Evolutionary conservation across 2,888 invertebrate genomes (phyloP).

Genomic region (Nemurella pictetii): DNA sequence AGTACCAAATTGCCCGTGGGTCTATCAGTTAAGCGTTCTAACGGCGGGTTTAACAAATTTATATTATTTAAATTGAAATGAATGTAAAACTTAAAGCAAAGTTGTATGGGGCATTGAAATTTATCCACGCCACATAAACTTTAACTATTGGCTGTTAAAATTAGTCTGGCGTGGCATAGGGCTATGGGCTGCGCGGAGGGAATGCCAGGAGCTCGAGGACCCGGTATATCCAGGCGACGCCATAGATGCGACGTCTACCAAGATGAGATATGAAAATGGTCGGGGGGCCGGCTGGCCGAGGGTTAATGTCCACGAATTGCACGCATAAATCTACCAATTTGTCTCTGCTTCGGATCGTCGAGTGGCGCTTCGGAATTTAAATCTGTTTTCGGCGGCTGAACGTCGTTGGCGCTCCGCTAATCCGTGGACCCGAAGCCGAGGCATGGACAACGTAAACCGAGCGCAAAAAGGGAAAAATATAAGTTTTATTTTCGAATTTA

Average conservation of each 20-base stretch:
- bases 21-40: conserved; percentile 3
- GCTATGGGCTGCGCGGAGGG: too few relatives aligned
- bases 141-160: neutral
- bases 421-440: neutral
- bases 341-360: neutral
- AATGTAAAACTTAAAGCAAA: neutral
- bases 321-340: neutral
- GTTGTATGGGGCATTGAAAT: neutral
- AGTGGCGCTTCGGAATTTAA: neutral
- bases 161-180: neutral
- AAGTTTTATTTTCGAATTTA: too few relatives aligned
- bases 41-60: conserved; percentile 1
- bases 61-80: conserved; percentile 16
- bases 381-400: neutral
- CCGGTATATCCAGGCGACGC: too few relatives aligned
- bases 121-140: neutral
- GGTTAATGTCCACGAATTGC: neutral
- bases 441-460: neutral
- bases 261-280: neutral
- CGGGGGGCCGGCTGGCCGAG: neutral
- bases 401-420: neutral
- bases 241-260: neutral
- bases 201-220: too few relatives aligned
- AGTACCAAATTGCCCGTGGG: too few relatives aligned
- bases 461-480: neutral